Conservation (phyloP, 64 coral and sea anemone genomes). For the Anthopleura sola region DNA sequence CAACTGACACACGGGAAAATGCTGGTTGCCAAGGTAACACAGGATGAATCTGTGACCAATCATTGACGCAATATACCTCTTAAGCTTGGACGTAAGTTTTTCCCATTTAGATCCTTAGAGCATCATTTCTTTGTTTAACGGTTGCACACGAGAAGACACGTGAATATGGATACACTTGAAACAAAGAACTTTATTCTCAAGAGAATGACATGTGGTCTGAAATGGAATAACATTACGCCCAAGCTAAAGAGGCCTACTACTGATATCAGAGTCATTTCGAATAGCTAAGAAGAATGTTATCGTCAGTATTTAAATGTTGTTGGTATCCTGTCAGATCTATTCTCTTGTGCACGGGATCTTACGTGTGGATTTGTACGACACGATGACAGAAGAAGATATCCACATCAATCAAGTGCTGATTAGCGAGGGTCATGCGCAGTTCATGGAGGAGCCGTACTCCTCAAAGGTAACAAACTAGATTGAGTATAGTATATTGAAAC, state of each 20-base stretch:
- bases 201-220: too few species aligned
- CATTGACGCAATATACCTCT: not conserved
- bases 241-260: too few species aligned
- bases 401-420: constrained; percentile 90
- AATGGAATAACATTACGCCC: too few species aligned
- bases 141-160: too few species aligned
- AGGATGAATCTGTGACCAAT: not conserved
- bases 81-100: too few species aligned
- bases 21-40: constrained; percentile 83
- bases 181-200: too few species aligned
- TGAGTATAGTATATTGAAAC: too few species aligned
- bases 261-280: too few species aligned
- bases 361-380: constrained; percentile 85
- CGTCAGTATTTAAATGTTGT: not conserved
- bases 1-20: constrained; percentile 63
- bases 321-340: constrained; percentile 48
- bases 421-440: constrained; percentile 69
- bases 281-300: too few species aligned
- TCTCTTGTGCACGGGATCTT: constrained; percentile 71
- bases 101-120: too few species aligned
- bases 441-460: constrained; percentile 75
- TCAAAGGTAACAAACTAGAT: constrained; percentile 43
- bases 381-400: constrained; percentile 83
- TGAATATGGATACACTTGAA: too few species aligned
- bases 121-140: too few species aligned